Evolutionary conservation across 2,797 vertebrate species (phyloP).

Genomic region (Paguma larvata): DNA sequence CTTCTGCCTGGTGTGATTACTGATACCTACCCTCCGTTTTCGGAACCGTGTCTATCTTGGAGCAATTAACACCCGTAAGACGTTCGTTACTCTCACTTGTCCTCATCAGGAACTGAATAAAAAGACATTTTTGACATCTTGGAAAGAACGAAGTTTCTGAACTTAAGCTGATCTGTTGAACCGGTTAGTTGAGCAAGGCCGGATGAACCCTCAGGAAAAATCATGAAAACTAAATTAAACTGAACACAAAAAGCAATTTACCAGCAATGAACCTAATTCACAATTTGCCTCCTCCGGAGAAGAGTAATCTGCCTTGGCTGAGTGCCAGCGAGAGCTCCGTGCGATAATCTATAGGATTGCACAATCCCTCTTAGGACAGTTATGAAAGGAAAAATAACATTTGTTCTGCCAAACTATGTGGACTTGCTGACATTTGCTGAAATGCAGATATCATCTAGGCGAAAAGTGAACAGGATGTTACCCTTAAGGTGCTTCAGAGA

Average conservation of each 20-base stretch:
- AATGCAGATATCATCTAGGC: constrained; percentile 57
- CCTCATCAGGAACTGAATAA: neutral
- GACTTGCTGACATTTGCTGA: constrained; percentile 69
- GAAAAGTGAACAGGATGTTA: constrained; percentile 28
- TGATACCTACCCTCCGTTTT: neutral
- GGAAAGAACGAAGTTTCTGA: neutral
- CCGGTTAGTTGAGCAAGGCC: constrained; percentile 49
- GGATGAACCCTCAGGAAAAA: constrained; percentile 51
- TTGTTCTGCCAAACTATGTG: constrained; percentile 66
- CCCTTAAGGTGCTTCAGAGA: constrained; percentile 12
- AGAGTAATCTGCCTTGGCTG: neutral
- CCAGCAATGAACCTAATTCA: constrained; percentile 46
- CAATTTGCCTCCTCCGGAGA: constrained; percentile 6
- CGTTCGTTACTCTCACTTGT: neutral
- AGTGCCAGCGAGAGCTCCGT: neutral
- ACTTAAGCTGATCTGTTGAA: constrained; percentile 62
- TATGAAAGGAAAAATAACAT: constrained; percentile 68
- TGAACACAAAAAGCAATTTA: constrained; percentile 52
- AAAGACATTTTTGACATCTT: constrained; percentile 38
- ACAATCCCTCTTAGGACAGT: constrained; percentile 55
- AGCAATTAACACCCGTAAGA: neutral
- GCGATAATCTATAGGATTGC: constrained; percentile 52
- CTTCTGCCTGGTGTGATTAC: neutral
- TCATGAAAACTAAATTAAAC: constrained; percentile 60
- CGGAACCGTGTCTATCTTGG: neutral